These are phyloP conservation scores for Drosophila neutralis DNA, from an alignment of 2,888 invertebrate genomes.

Conservation along the genomic window DNA sequence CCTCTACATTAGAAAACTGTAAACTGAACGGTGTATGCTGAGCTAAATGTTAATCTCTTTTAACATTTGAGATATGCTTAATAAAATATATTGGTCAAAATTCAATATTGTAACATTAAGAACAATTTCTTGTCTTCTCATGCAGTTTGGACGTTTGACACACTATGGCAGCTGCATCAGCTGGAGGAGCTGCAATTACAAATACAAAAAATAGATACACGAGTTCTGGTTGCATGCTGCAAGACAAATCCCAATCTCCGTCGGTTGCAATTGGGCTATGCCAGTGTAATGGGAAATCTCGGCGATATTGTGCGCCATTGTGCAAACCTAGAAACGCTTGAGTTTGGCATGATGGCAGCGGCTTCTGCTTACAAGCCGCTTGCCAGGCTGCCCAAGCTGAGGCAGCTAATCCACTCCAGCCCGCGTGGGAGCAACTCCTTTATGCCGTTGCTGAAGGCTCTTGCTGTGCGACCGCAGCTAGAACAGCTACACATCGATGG, in stretches of 20 bases:
- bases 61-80: background rate
- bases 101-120: background rate
- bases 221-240: conserved; percentile 52
- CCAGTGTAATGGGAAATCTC: conserved; percentile 29
- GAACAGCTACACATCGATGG: conserved; percentile 57
- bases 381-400: conserved; percentile 50
- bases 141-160: conserved; percentile 44
- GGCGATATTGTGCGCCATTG: conserved; percentile 54
- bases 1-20: background rate
- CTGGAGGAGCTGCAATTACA: conserved; percentile 45
- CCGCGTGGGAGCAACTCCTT: conserved; percentile 55
- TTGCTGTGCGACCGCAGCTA: conserved; percentile 42
- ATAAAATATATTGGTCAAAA: background rate
- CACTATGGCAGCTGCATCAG: conserved; percentile 25
- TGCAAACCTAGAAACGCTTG: conserved; percentile 44
- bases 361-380: conserved; percentile 37
- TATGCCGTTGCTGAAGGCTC: conserved; percentile 42
- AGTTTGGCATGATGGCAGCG: conserved; percentile 57
- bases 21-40: background rate
- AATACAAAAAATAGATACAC: conserved; percentile 16
- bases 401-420: conserved; percentile 50
- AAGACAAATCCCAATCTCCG: conserved; percentile 47
- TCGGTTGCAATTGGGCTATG: conserved; percentile 45
- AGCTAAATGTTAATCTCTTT: background rate
- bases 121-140: background rate